These are phyloP conservation scores for Thamnaconus septentrionalis DNA, from an alignment of 2,113 vertebrate genomes.

Conservation along the genomic window DNA sequence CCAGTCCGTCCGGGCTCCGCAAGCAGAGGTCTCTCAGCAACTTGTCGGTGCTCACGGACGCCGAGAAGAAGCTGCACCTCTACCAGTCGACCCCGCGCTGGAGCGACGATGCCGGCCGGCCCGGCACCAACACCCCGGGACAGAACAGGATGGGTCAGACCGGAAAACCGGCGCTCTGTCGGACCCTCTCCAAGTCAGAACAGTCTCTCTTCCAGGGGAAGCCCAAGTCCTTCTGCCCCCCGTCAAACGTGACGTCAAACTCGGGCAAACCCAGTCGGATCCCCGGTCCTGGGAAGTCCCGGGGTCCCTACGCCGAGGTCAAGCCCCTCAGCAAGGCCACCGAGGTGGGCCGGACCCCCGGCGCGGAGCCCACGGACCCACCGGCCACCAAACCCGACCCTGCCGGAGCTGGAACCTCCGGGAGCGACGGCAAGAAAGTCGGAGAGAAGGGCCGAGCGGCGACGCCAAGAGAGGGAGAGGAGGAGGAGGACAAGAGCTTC, in stretches of 20 bases:
- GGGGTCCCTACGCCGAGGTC: conserved; percentile 92
- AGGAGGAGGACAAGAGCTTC: conserved; percentile 84
- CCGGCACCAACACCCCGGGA: conserved; percentile 52
- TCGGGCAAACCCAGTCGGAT: conserved; percentile 88
- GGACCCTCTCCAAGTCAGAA: conserved; percentile 90
- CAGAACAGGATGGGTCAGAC: conserved; percentile 57
- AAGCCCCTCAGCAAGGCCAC: conserved; percentile 91
- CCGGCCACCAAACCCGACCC: conserved; percentile 72
- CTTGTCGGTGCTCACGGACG: conserved; percentile 89
- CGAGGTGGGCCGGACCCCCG: conserved; percentile 73
- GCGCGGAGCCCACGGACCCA: conserved; percentile 81
- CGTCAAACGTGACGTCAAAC: conserved; percentile 62
- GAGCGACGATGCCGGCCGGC: conserved; percentile 84
- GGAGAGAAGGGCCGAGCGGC: conserved; percentile 67
- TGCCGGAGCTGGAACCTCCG: conserved; percentile 60
- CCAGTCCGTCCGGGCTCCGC: conserved; percentile 81
- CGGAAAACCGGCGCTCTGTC: conserved; percentile 75
- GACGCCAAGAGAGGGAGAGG: conserved; percentile 59
- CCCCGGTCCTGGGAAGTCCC: conserved; percentile 75
- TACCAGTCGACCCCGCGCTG: conserved; percentile 84
- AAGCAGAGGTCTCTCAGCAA: conserved; percentile 93
- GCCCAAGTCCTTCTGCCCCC: conserved; percentile 76
- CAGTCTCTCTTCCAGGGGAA: conserved; percentile 90
- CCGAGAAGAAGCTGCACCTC: conserved; percentile 92
- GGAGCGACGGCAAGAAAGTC: conserved; percentile 48